Conservation (phyloP, 1,140 invertebrate species). For the Drosophila biarmipes region DNA sequence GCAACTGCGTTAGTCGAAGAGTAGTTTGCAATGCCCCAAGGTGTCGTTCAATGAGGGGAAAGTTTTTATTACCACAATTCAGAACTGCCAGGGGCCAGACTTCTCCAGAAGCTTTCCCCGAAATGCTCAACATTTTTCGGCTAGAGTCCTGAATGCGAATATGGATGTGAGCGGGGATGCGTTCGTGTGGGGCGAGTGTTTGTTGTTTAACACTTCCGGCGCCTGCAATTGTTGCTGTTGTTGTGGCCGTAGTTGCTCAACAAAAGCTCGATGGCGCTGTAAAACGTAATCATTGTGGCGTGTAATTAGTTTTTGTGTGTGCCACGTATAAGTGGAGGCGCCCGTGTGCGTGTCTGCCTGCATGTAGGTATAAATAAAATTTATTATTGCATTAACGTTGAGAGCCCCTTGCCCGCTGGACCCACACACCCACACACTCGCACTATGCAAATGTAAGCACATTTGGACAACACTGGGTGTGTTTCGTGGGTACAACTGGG, state of each 20-base stretch:
- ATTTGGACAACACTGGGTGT: slow-evolving; percentile 2
- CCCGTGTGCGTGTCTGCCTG: slow-evolving; percentile 12
- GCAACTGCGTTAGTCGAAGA: slow-evolving; percentile 24
- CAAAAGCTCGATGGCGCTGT: slow-evolving; percentile 64
- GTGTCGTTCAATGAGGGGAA: slow-evolving; percentile 50
- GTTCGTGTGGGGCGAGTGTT: neutral
- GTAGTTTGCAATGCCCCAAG: slow-evolving; percentile 40
- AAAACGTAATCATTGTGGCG: slow-evolving; percentile 81
- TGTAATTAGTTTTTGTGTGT: slow-evolving; percentile 79
- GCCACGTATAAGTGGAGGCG: slow-evolving; percentile 22
- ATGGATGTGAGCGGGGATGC: neutral
- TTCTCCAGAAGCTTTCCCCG: slow-evolving; percentile 12
- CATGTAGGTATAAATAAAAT: slow-evolving; percentile 58
- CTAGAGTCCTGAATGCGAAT: neutral
- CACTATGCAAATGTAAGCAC: slow-evolving; percentile 27
- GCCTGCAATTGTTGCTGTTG: slow-evolving; percentile 6
- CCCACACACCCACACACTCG: slow-evolving; percentile 5
- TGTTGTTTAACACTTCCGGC: slow-evolving; percentile 44
- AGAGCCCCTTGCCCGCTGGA: neutral
- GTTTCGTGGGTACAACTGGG: neutral
- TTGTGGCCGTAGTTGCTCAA: slow-evolving; percentile 26
- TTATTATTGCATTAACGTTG: slow-evolving; percentile 63
- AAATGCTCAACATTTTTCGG: slow-evolving; percentile 24
- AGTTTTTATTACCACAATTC: slow-evolving; percentile 41
- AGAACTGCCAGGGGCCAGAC: slow-evolving; percentile 23